Percentiles rank a stretch among this genome's conserved stretches.
phyloP scores from a whole-genome alignment of 2,797 vertebrate species.

The Characodon lateralis region DNA sequence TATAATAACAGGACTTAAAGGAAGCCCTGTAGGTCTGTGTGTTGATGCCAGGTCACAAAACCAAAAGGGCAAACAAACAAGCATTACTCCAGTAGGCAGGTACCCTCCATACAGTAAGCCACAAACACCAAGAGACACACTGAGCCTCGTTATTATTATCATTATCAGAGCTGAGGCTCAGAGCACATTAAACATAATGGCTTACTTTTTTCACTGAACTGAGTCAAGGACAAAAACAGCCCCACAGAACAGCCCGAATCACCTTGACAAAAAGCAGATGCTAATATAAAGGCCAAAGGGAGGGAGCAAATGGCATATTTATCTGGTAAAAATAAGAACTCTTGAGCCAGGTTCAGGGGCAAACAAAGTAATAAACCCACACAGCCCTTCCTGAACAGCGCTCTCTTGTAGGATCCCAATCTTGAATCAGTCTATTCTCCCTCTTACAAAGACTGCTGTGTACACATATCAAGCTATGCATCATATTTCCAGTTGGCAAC shows the following conservation, averaged over 20 bases:
- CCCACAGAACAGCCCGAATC: constrained; percentile 18
- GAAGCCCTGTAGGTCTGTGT: constrained; percentile 6
- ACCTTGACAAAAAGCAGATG: constrained; percentile 29
- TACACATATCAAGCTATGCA: background rate
- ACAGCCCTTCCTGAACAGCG: background rate
- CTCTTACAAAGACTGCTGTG: background rate
- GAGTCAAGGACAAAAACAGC: constrained; percentile 55
- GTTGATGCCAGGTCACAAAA: constrained; percentile 23
- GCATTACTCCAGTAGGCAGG: constrained; percentile 11
- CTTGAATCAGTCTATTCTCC: background rate
- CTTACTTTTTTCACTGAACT: constrained; percentile 28
- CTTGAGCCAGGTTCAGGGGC: background rate
- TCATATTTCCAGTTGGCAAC: background rate
- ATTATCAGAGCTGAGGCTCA: constrained; percentile 47
- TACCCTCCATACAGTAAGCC: constrained; percentile 8
- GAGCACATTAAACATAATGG: constrained; percentile 51
- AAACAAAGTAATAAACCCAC: constrained; percentile 9
- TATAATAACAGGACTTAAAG: constrained; percentile 13
- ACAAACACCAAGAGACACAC: constrained; percentile 31
- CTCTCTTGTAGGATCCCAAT: constrained; percentile 18
- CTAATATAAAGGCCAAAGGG: constrained; percentile 11
- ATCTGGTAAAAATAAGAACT: constrained; percentile 4
- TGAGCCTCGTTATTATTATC: constrained; percentile 49
- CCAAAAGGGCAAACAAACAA: constrained; percentile 5
- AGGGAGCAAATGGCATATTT: constrained; percentile 13